Evolutionary conservation across 2,797 vertebrate genomes (phyloP).

Genomic region (Lithobates sylvaticus): DNA sequence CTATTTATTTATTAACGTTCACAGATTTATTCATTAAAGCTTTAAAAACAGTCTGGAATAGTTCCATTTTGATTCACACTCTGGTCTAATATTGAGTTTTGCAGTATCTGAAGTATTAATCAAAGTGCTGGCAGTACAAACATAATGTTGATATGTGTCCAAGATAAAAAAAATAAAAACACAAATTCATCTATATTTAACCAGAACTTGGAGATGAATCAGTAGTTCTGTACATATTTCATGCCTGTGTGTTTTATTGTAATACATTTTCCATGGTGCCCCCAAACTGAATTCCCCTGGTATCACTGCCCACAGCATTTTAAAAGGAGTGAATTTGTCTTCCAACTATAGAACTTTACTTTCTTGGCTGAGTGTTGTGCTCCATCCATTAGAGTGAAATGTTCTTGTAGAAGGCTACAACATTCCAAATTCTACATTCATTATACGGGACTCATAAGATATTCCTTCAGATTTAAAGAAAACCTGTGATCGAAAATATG

Average conservation of each 20-base stretch:
- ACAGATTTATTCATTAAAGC: background rate
- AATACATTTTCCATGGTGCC: conserved; percentile 8
- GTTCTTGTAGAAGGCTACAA: background rate
- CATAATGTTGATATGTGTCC: conserved; percentile 15
- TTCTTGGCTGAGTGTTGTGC: background rate
- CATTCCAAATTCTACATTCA: background rate
- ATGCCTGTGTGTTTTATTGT: conserved; percentile 10
- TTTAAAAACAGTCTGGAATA: background rate
- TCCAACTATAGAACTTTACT: background rate
- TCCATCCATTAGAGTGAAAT: background rate
- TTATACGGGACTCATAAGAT: background rate
- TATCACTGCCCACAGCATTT: conserved; percentile 1
- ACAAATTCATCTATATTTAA: conserved; percentile 42
- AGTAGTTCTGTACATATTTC: conserved; percentile 25
- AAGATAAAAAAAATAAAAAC: background rate
- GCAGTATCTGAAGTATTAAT: conserved; percentile 18
- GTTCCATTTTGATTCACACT: conserved; percentile 23
- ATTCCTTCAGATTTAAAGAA: background rate
- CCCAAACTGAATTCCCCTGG: background rate
- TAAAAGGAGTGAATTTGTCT: background rate
- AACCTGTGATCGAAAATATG: background rate
- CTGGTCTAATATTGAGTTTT: conserved; percentile 3
- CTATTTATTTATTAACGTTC: conserved; percentile 3
- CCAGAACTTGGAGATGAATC: conserved; percentile 23
- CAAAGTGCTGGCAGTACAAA: conserved; percentile 7